A percentile compares a stretch with the other conserved stretches of the same genome.
These are phyloP conservation scores for Epinephelus malabaricus DNA, from an alignment of 2,797 vertebrate genomes.

Conservation along the genomic window DNA sequence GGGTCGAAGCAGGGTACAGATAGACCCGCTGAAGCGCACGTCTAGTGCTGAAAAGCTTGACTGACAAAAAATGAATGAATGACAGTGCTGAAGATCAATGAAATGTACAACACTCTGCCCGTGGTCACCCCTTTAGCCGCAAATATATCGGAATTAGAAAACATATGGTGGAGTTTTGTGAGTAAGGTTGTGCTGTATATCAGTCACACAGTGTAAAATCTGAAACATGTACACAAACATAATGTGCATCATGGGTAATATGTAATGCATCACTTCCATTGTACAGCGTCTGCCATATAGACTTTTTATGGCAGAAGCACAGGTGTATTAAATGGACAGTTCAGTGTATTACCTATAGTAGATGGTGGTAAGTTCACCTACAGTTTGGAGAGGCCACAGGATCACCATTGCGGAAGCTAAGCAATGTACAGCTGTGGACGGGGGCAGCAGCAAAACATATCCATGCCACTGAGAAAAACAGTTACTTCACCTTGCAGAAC, in stretches of 20 bases:
- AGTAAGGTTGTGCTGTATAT: not conserved
- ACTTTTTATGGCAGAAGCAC: conserved; percentile 7
- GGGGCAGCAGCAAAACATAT: too few species aligned
- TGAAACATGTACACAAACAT: not conserved
- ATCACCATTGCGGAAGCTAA: too few species aligned
- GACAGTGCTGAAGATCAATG: not conserved
- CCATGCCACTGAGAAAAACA: too few species aligned
- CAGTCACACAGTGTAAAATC: not conserved
- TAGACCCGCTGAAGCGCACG: not conserved
- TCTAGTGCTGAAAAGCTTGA: not conserved
- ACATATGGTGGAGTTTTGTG: not conserved
- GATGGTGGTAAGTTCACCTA: too few species aligned
- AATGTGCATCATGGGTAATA: not conserved
- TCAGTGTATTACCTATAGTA: too few species aligned
- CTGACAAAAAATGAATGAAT: not conserved
- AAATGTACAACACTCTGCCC: not conserved
- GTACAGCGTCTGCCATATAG: not conserved
- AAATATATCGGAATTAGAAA: not conserved
- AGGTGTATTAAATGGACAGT: not conserved
- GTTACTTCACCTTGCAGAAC: too few species aligned
- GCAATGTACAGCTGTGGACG: too few species aligned
- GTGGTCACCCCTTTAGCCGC: not conserved
- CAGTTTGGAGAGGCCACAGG: too few species aligned
- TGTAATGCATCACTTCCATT: not conserved
- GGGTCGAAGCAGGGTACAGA: not conserved